A percentile compares a stretch with the other conserved stretches of the same genome.
Conservation (phyloP, 2,888 invertebrate species). For the Xanthia icteritia region DNA sequence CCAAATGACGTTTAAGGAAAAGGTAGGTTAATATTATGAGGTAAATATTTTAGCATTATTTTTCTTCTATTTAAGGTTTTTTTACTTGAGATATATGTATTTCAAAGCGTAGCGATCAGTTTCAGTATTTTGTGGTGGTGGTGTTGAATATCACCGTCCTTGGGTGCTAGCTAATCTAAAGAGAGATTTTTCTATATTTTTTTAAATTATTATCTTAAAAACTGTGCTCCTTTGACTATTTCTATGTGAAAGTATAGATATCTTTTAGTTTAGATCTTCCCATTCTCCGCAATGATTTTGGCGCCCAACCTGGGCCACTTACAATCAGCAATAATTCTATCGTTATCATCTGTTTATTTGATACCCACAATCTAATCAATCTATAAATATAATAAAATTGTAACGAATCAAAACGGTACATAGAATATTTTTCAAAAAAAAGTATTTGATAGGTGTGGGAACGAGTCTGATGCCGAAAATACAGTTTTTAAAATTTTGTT, state of each 20-base stretch:
- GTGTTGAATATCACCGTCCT: no score
- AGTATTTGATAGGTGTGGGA: no score
- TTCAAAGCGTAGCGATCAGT: no score
- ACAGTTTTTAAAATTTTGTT: no score
- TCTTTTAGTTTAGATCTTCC: background rate
- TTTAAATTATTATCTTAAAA: background rate
- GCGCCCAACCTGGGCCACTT: background rate
- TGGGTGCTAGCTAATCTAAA: no score
- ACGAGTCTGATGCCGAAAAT: no score
- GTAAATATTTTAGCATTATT: background rate
- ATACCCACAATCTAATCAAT: background rate
- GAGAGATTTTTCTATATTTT: no score
- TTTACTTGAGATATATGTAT: background rate
- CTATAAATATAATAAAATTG: no score
- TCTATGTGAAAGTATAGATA: no score
- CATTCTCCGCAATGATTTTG: background rate
- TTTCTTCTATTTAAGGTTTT: background rate
- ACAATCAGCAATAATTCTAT: background rate
- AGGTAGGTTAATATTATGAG: slow-evolving; percentile 30
- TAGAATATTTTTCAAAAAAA: no score
- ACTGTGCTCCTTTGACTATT: background rate
- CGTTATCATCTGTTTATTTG: background rate
- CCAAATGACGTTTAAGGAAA: slow-evolving; percentile 29
- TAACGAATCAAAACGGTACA: no score
- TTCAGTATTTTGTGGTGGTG: background rate